Conservation (phyloP, 2,888 invertebrate genomes). For the Gonocerus acuteangulatus region DNA sequence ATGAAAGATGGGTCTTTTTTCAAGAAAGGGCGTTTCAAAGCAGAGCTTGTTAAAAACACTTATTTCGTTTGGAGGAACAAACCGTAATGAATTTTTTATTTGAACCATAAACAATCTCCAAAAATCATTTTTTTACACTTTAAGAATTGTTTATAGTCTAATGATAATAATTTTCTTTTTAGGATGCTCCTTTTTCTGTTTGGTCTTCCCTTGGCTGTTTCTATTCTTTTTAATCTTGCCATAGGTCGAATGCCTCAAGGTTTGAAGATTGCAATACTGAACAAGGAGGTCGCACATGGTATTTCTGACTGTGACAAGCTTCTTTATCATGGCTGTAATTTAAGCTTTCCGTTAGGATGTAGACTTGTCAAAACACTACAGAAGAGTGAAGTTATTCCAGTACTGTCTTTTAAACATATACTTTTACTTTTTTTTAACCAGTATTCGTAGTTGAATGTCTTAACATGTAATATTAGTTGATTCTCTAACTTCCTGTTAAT, state of each 20-base stretch:
- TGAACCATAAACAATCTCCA: not conserved
- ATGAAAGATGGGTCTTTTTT: not conserved
- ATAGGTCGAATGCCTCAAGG: constrained; percentile 68
- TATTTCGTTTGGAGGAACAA: constrained; percentile 33
- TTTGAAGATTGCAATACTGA: constrained; percentile 66
- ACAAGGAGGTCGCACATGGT: constrained; percentile 56
- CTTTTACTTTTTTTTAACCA: too few relatives aligned
- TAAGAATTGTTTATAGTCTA: not conserved
- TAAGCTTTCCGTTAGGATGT: constrained; percentile 11
- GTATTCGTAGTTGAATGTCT: too few relatives aligned
- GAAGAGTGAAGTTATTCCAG: not conserved
- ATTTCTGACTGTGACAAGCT: constrained; percentile 22
- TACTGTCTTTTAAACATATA: not conserved
- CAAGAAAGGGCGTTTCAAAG: constrained; percentile 23
- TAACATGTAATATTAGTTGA: not conserved
- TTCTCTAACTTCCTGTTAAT: not conserved
- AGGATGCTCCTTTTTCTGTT: constrained; percentile 75
- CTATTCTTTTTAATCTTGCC: constrained; percentile 69
- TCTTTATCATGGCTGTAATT: constrained; percentile 27
- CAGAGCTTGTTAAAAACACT: constrained; percentile 31
- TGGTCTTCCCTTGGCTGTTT: constrained; percentile 71
- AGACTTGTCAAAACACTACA: constrained; percentile 11
- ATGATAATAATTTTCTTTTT: constrained; percentile 40
- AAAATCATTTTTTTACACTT: too few relatives aligned
- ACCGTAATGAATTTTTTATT: constrained; percentile 30